A percentile compares a stretch with the other conserved stretches of the same genome.
Evolutionary conservation across 2,113 vertebrate species (phyloP).

Genomic region (Galbula dea): DNA sequence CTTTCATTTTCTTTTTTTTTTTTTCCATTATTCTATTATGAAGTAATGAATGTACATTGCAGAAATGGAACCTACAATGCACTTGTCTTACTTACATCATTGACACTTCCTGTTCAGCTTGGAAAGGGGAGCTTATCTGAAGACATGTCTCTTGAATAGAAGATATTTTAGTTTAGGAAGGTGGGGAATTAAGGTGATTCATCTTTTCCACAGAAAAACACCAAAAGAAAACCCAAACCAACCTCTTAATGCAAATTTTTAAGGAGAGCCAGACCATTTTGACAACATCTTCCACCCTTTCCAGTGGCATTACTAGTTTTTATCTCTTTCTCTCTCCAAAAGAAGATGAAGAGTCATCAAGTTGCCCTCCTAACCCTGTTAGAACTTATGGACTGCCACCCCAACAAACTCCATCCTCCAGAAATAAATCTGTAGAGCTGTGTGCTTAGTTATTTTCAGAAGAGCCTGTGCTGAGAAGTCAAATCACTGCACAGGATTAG

Average conservation of each 20-base stretch:
- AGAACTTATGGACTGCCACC: neutral
- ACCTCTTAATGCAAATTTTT: neutral
- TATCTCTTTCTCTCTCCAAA: neutral
- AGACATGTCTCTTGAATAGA: constrained; percentile 8
- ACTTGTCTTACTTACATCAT: constrained; percentile 25
- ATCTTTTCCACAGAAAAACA: neutral
- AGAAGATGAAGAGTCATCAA: neutral
- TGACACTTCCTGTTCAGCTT: constrained; percentile 39
- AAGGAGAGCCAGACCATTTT: neutral
- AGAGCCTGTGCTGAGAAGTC: no score
- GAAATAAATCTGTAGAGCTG: neutral
- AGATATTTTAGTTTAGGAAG: neutral
- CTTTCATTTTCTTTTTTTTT: neutral
- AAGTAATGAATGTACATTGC: neutral
- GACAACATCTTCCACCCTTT: neutral
- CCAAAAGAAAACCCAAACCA: neutral
- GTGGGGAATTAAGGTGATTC: neutral
- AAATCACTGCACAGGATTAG: no score
- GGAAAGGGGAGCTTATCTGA: constrained; percentile 9
- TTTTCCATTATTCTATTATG: neutral
- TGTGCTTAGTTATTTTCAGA: no score
- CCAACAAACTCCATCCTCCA: neutral
- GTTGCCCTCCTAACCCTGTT: neutral
- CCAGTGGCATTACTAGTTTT: neutral
- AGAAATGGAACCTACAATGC: neutral